Base-by-base conservation (phyloP, 2,888 invertebrate species). In the Dynastes grantii region DNA sequence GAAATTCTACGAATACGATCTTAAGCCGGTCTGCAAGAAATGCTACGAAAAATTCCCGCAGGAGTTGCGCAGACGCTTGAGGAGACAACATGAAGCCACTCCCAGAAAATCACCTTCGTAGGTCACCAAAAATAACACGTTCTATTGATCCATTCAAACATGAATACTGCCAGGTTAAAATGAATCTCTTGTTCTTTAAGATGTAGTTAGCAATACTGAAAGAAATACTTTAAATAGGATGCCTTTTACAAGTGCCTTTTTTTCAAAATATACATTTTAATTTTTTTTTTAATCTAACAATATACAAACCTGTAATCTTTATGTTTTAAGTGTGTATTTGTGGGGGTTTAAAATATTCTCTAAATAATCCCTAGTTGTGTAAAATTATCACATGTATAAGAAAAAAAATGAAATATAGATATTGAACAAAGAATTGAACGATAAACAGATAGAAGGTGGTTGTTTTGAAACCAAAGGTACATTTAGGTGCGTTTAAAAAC, bases 1-100 rank as follows among this genome's bases (percentile, higher is more conserved):
- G 61, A 99, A 99, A 90, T 99, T 99, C 91, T 99, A 98, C 89
- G 99, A 99, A 90, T 97, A 98, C 89, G 99, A 99, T 90, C 93
- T 98, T 90, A 97, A 98, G 86, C 99, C 99, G 49, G 98, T 97
- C 11, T 99, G 99, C 90, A 98, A 99, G 90, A 96, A 97, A 85
- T 99, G 99, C 90, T 99, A 98, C 89, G 99, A 99, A 86, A 95
- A 94, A 87, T 97, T 99, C 89, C 99, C 99, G 0, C 92, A 93
- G 53, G 99, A 99, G 89, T 90, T 99, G 85, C 94, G 98, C 79
- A 95, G 97, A 82, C 93, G 99, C 22, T 92, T 99, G 88, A 94
- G 97, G 82, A 94, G 96, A 83, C 96, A 97, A 84, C 96, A 96
- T 86, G 94, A 96, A 87, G 93, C 95, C 86, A 94, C 95, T 61